Base-by-base conservation (phyloP, 2,113 vertebrate genomes). In the Accipiter cooperii region DNA sequence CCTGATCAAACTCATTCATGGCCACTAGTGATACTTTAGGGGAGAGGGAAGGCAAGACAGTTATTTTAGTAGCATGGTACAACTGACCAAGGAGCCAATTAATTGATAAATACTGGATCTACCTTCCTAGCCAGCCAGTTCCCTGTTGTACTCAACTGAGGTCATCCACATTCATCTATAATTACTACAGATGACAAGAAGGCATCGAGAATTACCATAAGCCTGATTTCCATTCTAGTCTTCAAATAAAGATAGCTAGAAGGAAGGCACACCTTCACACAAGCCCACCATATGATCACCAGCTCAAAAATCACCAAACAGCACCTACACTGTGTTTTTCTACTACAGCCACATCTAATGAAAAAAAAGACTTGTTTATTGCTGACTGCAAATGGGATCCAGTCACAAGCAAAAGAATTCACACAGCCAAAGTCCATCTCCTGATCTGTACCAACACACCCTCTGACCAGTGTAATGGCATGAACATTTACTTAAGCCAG, bases 111-210 rank as follows among this genome's bases (percentile, higher is more conserved):
- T 13, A 33, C 20, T 5, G 55, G 29, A 34, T 29, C 55, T 22
- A 12, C 2, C 0, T 19, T 24, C 40, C 75, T 16, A 49, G 25
- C 17, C 68, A 80, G 49, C 5, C 22, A 1, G 58, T 6, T 24
- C 31, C 51, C 40, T 17, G 4, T 8, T 24, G 36, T 3, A 61
- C 93, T 52, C 80, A 52, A 12, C 58, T 12, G 19, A 71, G 68
- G 46, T 51, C 68, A 70, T 68, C 66, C 79, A 20, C 11, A 24
- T 3, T 33, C 47, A 65, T 3, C 66, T 70, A 10, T 0, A 40
- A 57, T 13, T 38, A 31, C 26, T 20, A 26, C 1, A 2, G 22
- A 13, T 15, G 63, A n/a, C 36, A 31, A 0, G 1, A 44, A 51
- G 47, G 17, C 66, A 57, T 10, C 4, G 1, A 34, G 42, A 60